A percentile compares a stretch with the other conserved stretches of the same genome.
Conservation (phyloP, 2,888 invertebrate genomes). For the Ecdyonurus torrentis region DNA sequence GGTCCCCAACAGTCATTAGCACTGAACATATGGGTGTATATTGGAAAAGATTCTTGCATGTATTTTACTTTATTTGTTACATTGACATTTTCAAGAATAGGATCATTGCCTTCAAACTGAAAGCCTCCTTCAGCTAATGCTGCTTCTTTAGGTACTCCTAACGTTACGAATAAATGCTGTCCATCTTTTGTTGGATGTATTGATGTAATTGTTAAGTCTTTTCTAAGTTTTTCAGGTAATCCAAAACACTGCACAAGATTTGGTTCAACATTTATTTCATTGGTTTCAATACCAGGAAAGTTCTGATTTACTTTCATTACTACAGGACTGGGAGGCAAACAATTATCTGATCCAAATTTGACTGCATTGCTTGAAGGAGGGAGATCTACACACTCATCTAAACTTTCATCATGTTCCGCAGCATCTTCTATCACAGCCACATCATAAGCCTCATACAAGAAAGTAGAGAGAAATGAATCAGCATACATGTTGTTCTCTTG, state of each 20-base stretch:
- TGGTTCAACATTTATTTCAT: constrained; percentile 18
- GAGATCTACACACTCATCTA: not conserved
- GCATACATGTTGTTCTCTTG: constrained; percentile 25
- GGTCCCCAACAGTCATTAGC: not conserved
- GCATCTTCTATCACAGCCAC: constrained; percentile 26
- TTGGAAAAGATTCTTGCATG: not conserved
- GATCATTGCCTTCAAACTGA: not conserved
- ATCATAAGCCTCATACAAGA: constrained; percentile 21
- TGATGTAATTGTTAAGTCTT: constrained; percentile 38
- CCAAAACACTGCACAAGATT: constrained; percentile 36
- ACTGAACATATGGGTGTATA: no score
- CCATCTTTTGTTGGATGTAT: constrained; percentile 52
- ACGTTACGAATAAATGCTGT: constrained; percentile 44
- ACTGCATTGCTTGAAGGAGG: not conserved
- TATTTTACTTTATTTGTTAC: not conserved
- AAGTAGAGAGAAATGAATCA: constrained; percentile 25
- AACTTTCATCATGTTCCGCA: constrained; percentile 19
- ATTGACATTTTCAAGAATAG: not conserved
- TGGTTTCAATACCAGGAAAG: not conserved
- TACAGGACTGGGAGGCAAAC: not conserved
- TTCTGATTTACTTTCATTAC: not conserved
- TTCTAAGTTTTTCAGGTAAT: constrained; percentile 33
- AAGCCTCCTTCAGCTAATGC: not conserved
- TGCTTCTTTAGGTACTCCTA: constrained; percentile 17
- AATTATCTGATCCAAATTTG: not conserved